These are phyloP conservation scores for Athene noctua DNA, from an alignment of 2,113 vertebrate species.

Conservation along the genomic window DNA sequence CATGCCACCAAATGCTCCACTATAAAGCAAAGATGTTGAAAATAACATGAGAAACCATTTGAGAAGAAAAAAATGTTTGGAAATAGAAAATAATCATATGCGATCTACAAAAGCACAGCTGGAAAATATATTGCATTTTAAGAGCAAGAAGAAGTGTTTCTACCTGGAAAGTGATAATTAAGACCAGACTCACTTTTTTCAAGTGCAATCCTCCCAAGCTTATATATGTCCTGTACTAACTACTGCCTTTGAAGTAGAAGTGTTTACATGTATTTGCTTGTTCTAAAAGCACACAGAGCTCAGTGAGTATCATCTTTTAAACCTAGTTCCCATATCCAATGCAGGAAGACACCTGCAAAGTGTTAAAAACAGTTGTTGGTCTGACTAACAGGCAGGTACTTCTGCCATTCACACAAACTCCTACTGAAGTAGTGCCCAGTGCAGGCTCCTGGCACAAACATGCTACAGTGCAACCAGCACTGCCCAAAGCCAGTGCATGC, in stretches of 20 bases:
- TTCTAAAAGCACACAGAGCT: not conserved
- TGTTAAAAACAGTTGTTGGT: fast-evolving
- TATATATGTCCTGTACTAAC: not conserved
- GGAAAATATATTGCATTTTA: not conserved
- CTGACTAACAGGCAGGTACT: too few species aligned
- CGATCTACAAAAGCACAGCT: not conserved
- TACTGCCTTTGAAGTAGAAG: not conserved
- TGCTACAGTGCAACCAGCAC: not conserved
- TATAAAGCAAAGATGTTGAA: not conserved
- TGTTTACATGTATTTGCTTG: not conserved
- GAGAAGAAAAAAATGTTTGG: not conserved
- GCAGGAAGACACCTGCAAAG: not conserved
- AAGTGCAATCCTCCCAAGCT: not conserved
- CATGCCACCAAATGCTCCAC: not conserved
- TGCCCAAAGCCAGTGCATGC: not conserved
- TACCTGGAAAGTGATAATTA: not conserved
- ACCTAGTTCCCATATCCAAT: not conserved
- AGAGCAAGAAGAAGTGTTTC: not conserved
- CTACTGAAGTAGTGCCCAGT: not conserved
- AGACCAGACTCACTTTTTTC: not conserved
- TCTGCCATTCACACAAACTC: not conserved
- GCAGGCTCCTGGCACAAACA: not conserved
- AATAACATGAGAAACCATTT: not conserved
- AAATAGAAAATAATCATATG: not conserved
- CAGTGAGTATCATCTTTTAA: not conserved